Conservation (phyloP, 2,113 vertebrate species). For the Balaenoptera acutorostrata region DNA sequence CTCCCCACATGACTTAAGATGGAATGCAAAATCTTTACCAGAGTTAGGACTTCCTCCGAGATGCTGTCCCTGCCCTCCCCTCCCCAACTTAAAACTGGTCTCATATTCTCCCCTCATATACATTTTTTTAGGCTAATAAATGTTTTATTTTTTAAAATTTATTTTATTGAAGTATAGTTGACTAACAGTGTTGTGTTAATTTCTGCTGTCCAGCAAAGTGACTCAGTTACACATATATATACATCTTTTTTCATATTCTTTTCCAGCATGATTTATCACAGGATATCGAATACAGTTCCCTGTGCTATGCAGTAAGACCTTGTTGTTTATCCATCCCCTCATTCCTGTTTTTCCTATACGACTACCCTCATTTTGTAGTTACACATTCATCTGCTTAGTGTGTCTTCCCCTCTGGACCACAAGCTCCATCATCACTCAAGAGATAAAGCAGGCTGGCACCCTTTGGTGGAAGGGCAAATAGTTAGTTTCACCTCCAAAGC, state of each 20-base stretch:
- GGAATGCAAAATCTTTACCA: not conserved
- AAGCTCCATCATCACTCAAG: not conserved
- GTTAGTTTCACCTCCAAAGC: not conserved
- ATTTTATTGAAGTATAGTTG: not conserved
- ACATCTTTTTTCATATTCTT: not conserved
- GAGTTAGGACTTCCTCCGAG: not conserved
- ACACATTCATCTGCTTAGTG: not conserved
- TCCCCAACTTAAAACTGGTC: not conserved
- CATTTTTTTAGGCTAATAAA: not conserved
- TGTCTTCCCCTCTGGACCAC: not conserved
- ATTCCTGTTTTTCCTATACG: not conserved
- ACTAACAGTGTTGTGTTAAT: not conserved
- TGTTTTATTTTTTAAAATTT: not conserved
- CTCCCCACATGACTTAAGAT: not conserved
- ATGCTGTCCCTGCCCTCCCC: not conserved
- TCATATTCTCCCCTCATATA: not conserved
- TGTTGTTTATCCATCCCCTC: not conserved
- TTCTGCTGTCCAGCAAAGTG: not conserved
- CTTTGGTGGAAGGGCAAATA: not conserved
- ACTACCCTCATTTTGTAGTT: not conserved
- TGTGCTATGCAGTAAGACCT: not conserved
- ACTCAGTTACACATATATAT: not conserved
- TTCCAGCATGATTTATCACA: not conserved
- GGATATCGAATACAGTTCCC: not conserved
- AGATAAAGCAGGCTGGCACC: not conserved